A percentile compares a stretch with the other conserved stretches of the same genome.
These are phyloP conservation scores for Malacoraja senta DNA, from an alignment of 2,797 vertebrate species.

Conservation along the genomic window DNA sequence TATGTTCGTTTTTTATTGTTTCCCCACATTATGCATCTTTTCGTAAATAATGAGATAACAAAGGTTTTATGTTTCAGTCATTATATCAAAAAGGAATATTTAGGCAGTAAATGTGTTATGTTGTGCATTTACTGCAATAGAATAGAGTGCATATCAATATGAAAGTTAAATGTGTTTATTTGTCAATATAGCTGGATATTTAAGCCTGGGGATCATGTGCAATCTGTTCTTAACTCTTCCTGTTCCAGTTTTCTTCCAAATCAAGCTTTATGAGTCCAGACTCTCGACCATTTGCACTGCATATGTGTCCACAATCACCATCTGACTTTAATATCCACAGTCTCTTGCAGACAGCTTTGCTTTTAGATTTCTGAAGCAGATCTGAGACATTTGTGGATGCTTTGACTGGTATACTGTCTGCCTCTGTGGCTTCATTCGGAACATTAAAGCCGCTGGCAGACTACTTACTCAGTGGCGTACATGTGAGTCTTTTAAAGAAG, in stretches of 20 bases:
- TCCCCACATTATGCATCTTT: background rate
- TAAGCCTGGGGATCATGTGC: background rate
- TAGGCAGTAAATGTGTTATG: conserved; percentile 24
- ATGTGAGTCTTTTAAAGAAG: background rate
- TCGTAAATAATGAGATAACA: background rate
- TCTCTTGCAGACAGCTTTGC: conserved; percentile 27
- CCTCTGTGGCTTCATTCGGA: conserved; percentile 27
- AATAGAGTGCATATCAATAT: background rate
- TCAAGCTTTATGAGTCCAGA: conserved; percentile 26
- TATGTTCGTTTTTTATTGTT: conserved; percentile 11
- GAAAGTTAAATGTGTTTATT: conserved; percentile 23
- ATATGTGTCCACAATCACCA: conserved; percentile 36
- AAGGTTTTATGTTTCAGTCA: conserved; percentile 20
- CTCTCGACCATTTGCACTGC: background rate
- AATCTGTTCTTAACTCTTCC: conserved; percentile 2
- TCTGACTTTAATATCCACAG: conserved; percentile 32
- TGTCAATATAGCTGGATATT: background rate
- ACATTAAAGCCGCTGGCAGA: conserved; percentile 27
- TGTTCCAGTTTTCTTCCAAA: conserved; percentile 21
- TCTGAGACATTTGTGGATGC: conserved; percentile 30
- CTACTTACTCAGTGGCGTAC: background rate
- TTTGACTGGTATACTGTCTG: conserved; percentile 36
- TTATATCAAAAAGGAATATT: background rate
- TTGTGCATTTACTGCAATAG: conserved; percentile 10
- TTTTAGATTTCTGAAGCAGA: conserved; percentile 32